A percentile compares a stretch with the other conserved stretches of the same genome.
Evolutionary conservation across 1,140 invertebrate species (phyloP).

Genomic region (Helicoverpa zea): DNA sequence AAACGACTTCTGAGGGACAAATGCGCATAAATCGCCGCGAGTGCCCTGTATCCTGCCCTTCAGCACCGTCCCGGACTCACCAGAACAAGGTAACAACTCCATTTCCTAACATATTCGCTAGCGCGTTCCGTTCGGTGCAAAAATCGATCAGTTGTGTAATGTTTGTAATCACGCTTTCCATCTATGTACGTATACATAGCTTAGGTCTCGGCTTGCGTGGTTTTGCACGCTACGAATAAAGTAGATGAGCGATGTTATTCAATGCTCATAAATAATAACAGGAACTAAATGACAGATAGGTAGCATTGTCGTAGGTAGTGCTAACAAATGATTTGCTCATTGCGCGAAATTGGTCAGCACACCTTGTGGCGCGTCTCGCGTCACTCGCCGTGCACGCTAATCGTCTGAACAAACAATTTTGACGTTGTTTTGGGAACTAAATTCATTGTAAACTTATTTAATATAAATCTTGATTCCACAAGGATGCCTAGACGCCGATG

Average conservation of each 20-base stretch:
- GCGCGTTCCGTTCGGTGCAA: conserved; percentile 22
- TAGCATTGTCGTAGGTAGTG: conserved; percentile 42
- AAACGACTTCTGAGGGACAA: conserved; percentile 72
- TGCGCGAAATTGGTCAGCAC: conserved; percentile 67
- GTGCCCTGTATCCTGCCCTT: conserved; percentile 59
- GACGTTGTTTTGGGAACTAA: conserved; percentile 58
- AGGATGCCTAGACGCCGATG: conserved; percentile 7
- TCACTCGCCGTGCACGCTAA: conserved; percentile 71
- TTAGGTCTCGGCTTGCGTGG: conserved; percentile 16
- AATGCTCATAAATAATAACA: conserved; percentile 43
- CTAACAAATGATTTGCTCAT: conserved; percentile 57
- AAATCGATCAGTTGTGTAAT: conserved; percentile 66
- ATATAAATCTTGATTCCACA: conserved; percentile 15
- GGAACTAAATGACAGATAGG: conserved; percentile 44
- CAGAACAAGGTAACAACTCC: conserved; percentile 58
- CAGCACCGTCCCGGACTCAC: conserved; percentile 34
- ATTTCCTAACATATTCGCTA: not conserved
- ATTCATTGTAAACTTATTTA: conserved; percentile 43
- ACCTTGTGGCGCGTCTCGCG: conserved; percentile 68
- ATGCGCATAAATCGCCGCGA: conserved; percentile 78
- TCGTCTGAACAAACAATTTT: conserved; percentile 68
- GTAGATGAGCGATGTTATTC: conserved; percentile 20
- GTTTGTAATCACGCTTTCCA: conserved; percentile 69
- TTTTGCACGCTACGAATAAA: conserved; percentile 24
- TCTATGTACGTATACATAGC: conserved; percentile 33